Evolutionary conservation across 2,113 vertebrate species (phyloP), one percentile per base, ranked within the genome.

Genomic region (Malurus elegans): DNA sequence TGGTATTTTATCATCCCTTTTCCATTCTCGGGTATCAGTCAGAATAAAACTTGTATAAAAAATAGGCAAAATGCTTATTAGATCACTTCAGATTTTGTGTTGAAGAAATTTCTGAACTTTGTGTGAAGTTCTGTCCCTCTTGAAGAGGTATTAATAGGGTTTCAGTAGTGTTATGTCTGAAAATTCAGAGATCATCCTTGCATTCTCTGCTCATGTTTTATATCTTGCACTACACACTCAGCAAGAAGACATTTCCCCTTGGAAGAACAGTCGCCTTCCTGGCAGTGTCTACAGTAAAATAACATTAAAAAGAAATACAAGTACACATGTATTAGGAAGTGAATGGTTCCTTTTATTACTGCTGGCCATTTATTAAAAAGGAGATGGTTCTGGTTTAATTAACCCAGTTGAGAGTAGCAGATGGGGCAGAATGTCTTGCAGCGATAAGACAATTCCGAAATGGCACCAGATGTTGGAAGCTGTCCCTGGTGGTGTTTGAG

Each of bases 361-460:
- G 93, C 93, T 97, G 97, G 97, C 97, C 97, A 97, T 98, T 98
- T 98, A 98, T 98, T 98, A 98, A 95, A 97, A 98, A 96, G 95
- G 92, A 96, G 95, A 97, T 97, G 91, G 98, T 97, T 98, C 95
- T 97, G 92, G 94, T 98, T 98, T 98, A 98, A 98, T 98, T 98
- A 98, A 98, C 98, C 97, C 96, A 98, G 97, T 98, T 98, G 98
- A 99, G 98, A 98, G 98, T 38, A 98, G 97, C 99, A 99, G 99
- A 99, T 99, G 99, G 98, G 97, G 97, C 97, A 98, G 97, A 97
- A 98, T 98, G 97, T 98, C 97, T 98, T 98, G 96, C 97, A 98
- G 98, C 88, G 92, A 97, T 98, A 98, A 98, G 97, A 98, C 98
- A 98, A 98, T 98, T 98, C 98, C 81, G 98, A 98, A 98, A 98